Base-by-base conservation (phyloP, 2,113 vertebrate genomes). In the Ptyas mucosa region DNA sequence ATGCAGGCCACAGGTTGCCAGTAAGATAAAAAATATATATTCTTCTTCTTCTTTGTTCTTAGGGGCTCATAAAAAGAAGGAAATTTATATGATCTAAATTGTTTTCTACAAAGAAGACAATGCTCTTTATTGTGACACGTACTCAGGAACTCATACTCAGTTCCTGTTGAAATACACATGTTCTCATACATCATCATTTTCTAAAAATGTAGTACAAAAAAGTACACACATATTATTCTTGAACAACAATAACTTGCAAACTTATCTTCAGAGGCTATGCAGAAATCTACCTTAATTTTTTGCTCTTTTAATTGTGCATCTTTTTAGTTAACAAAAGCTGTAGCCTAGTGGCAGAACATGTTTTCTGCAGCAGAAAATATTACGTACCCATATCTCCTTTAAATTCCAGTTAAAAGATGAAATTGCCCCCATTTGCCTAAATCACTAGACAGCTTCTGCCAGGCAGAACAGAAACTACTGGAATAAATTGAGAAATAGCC, bases 111-210 rank as follows among this genome's bases (percentile, higher is more conserved):
- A 96, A 92, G 90, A 96, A 94, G 90, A 93, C 93, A 94, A 95
- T 96, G 95, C 96, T 96, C 90, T 49, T 95, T 51, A 91, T 43
- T 3, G 20, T 96, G 96, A 97, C 86, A 96, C 93, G 95, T 94
- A 96, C 94, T 92, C 96, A 97, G 96, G 95, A 96, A 97, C 96
- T 96, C 93, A 95, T 58, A 91, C 93, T 90, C 91, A 92, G 85
- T 95, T 96, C 94, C 96, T 96, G 94, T 96, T 95, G 51, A 94
- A 88, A 86, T 95, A 93, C 29, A 96, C 85, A 91, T 95, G 94
- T 81, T 43, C 34, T 43, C 34, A 81, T 97, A 95, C 96, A 94
- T 97, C 96, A 97, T 94, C 94, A 95, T 95, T 96, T 93, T 96
- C 39, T 92, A 23, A 90, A 93, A 57, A 26, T 21, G 57, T 29